Evolutionary conservation across 2,113 vertebrate genomes (phyloP).

Genomic region (Cettia cetti): DNA sequence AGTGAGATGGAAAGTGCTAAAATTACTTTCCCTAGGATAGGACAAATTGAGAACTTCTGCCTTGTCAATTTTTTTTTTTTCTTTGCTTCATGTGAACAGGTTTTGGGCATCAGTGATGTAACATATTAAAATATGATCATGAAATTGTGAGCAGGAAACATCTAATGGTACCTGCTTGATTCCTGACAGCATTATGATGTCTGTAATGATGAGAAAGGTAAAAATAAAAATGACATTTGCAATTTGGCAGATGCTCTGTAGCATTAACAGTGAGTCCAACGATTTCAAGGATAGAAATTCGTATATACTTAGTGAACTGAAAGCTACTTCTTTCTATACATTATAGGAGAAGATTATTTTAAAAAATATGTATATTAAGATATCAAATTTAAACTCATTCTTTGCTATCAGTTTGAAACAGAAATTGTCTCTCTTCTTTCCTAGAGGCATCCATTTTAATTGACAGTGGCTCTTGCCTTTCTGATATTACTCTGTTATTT

Average conservation of each 20-base stretch:
- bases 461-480: neutral
- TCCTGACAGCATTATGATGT: slow-evolving; percentile 44
- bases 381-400: neutral
- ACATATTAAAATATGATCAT: slow-evolving; percentile 43
- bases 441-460: neutral
- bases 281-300: slow-evolving; percentile 6
- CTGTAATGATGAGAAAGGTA: slow-evolving; percentile 49
- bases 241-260: slow-evolving; percentile 17
- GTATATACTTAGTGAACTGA: neutral
- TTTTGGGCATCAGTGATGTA: neutral
- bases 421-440: neutral
- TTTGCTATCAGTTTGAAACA: neutral
- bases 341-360: neutral
- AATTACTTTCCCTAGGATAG: neutral
- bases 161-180: slow-evolving; percentile 43
- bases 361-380: neutral
- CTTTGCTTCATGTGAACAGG: neutral
- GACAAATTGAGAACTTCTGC: neutral
- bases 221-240: slow-evolving; percentile 49
- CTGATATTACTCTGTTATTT: neutral
- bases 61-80: neutral
- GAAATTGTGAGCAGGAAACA: slow-evolving; percentile 36
- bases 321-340: neutral
- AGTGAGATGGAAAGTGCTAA: neutral
- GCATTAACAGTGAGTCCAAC: neutral